Base-by-base conservation (phyloP, 1,140 invertebrate species). In the Diabrotica undecimpunctata region DNA sequence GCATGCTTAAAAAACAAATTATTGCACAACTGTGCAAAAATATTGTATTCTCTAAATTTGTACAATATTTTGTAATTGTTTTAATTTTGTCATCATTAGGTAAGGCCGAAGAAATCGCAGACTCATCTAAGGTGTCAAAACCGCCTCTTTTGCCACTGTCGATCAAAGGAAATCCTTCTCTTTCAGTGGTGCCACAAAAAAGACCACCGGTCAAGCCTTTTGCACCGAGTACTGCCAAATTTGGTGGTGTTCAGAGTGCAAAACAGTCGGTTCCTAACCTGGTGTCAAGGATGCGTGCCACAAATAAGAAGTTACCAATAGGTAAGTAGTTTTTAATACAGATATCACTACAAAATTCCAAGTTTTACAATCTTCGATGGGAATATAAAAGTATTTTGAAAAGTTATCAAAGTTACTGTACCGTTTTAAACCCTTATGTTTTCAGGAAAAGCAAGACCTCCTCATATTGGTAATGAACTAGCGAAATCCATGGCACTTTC, bases 131-230 rank as follows among this genome's bases (percentile, higher is more conserved):
- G 62, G 50, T 12, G 41, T 12, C 11, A 6, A 65, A 57, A 58
- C 51, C 62, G 9, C 62, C 68, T 36, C 12, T 60, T 7, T 13
- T 71, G 39, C 83, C 85, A 0, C 84, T 85, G 36, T 83, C 86
- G 0, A 78, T 89, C 41, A 87, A 70, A 87, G 59, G 86, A 70
- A 88, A 88, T 70, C 85, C 87, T 7, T 86, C 87, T 4, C 85
- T 88, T 39, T 86, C 88, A 35, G 86, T 88, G 36, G 86, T 86
- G 65, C 87, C 87, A 14, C 82, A 65, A 70, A 79, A 72, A 59
- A 67, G 70, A 56, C 66, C 64, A 54, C 66, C 64, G 55, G 73
- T 65, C 69, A 80, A 70, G 71, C 79, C 61, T 12, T 77, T 73
- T 71, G 78, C 71, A 63, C 79, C 64, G 60, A 75, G 64, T 59